Evolutionary conservation across 2,797 vertebrate species (phyloP), one percentile per base, ranked within the genome.

Genomic region (Channa striata): DNA sequence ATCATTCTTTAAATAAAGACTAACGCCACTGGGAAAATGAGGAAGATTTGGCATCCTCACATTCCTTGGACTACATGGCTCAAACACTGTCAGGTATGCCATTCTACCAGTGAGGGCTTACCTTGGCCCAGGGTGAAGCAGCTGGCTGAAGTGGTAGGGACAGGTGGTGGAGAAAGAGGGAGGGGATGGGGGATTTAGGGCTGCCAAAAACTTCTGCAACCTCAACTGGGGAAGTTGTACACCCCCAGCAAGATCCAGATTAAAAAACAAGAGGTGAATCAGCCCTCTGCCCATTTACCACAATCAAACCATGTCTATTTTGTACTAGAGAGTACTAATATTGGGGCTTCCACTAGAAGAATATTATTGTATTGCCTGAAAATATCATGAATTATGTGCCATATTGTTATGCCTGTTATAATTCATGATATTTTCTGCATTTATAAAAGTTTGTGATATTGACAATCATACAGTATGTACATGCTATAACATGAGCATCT

Each of bases 1-100:
- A 77, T 88, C 89, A 84, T 19, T 12, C 67, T 78, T 85, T 87
- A 91, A 83, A 91, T 86, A 84, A 86, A 88, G 79, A 47, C 50
- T 1, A 3, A 52, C 71, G 78, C 23, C 59, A 70, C 23, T 39
- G 30, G 59, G 78, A 77, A 65, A 56, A 72, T 44, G 71, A 74
- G 59, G 72, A 71, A 75, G 60, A 80, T 68, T 39, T 75, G 80
- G 77, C 74, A 79, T 78, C 79, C 79, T 77, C 68, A 67, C 58
- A 66, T 79, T 84, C 84, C 63, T 63, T 17, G 34, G 51, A 66
- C 75, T 17, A 42, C 54, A 36, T 25, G 56, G 77, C 72, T 81
- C 70, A 83, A 66, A 84, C 73, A 77, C 63, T 66, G 62, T 49
- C 69, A 74, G 76, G 87, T 75, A 77, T 84, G 81, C 76, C 81